Conservation (phyloP, 2,113 vertebrate genomes). For the Bos taurus region DNA sequence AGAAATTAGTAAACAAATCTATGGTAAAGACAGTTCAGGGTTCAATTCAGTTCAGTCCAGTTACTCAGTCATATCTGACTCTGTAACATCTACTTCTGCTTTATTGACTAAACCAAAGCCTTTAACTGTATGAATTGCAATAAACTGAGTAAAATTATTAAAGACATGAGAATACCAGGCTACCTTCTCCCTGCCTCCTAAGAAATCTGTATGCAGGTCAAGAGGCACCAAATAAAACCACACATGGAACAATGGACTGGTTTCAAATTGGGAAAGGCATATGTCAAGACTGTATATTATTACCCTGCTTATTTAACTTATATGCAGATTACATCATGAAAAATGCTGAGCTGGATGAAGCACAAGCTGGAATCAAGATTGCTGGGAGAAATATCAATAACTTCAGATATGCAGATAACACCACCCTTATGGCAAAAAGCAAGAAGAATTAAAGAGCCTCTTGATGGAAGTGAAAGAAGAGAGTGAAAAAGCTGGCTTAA, state of each 20-base stretch:
- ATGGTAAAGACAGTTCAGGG: slow-evolving; percentile 83
- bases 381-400: neutral
- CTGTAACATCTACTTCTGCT: neutral
- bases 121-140: neutral
- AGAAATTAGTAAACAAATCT: slow-evolving; percentile 63
- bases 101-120: neutral
- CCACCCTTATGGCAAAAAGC: neutral
- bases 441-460: neutral
- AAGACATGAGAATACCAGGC: neutral
- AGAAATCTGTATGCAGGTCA: neutral
- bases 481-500: neutral
- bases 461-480: neutral
- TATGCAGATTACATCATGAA: neutral
- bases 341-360: neutral
- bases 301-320: neutral
- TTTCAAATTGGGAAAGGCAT: neutral
- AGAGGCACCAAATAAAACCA: neutral
- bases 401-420: neutral
- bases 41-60: slow-evolving; percentile 34
- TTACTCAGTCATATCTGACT: too few species aligned
- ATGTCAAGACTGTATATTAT: neutral
- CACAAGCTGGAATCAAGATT: neutral
- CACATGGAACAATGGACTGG: neutral
- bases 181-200: neutral
- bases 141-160: neutral